These are phyloP conservation scores for Dasyprocta punctata DNA, from an alignment of 2,113 vertebrate species.

Conservation along the genomic window DNA sequence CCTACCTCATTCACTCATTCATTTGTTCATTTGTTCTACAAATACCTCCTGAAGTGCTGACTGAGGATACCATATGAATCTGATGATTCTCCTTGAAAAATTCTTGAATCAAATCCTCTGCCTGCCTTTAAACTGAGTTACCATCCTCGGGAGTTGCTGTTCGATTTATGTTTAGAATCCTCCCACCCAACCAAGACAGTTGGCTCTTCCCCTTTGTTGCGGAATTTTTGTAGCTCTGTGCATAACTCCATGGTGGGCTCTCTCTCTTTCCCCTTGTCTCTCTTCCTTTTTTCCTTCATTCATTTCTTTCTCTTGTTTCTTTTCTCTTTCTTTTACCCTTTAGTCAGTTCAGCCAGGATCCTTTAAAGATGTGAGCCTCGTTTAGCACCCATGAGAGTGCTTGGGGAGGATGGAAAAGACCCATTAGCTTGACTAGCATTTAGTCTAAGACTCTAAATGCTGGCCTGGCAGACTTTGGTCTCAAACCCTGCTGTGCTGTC, in stretches of 20 bases:
- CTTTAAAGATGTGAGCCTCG: neutral
- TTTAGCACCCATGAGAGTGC: neutral
- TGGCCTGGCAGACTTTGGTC: neutral
- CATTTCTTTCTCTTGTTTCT: too few relatives aligned
- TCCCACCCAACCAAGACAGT: neutral
- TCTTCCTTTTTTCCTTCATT: too few relatives aligned
- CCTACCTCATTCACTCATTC: neutral
- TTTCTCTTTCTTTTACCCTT: neutral
- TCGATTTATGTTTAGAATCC: neutral
- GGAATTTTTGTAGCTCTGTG: neutral
- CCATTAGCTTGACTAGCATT: neutral
- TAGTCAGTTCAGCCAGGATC: neutral
- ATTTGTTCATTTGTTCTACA: neutral
- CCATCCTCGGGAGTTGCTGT: neutral
- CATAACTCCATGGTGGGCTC: rapidly evolving
- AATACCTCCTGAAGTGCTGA: neutral
- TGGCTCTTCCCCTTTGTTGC: neutral
- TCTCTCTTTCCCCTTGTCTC: neutral
- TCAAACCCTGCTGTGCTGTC: neutral
- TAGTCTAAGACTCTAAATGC: neutral
- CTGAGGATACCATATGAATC: neutral
- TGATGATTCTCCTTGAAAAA: neutral
- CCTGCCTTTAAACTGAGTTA: neutral
- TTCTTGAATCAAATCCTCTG: neutral
- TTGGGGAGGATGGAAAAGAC: neutral